phyloP scores from a whole-genome alignment of 2,888 invertebrate genomes.

The Hyles lineata region DNA sequence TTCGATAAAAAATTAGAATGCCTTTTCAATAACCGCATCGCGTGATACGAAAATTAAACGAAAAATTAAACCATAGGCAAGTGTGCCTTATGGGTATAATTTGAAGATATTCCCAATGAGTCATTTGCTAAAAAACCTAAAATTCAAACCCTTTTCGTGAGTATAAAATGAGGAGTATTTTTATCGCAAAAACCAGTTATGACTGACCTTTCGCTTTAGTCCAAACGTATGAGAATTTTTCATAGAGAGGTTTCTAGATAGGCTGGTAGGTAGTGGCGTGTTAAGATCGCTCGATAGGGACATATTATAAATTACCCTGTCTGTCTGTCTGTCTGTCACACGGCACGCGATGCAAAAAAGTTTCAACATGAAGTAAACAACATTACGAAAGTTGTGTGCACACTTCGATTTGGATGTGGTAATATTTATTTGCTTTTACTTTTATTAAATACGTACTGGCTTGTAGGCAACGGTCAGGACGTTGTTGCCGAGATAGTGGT shows the following conservation, averaged over 20 bases:
- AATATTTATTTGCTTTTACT: constrained; percentile 10
- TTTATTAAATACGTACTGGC: neutral
- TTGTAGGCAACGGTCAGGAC: neutral
- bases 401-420: constrained; percentile 41
- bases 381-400: constrained; percentile 33
- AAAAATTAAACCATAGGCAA: neutral
- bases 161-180: neutral
- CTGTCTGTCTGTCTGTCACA: constrained; percentile 82
- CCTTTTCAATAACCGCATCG: too few species aligned
- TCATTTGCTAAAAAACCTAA: constrained; percentile 29
- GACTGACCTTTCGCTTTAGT: neutral
- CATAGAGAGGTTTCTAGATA: constrained; percentile 39
- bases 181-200: constrained; percentile 11
- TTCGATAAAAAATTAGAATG: too few species aligned
- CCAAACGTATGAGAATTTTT: neutral
- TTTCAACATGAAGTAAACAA: constrained; percentile 44
- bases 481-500: neutral
- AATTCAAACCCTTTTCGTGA: constrained; percentile 13
- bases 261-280: constrained; percentile 47
- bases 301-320: constrained; percentile 83
- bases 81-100: neutral
- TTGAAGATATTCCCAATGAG: constrained; percentile 35
- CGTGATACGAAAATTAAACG: too few species aligned
- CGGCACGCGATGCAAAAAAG: constrained; percentile 81
- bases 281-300: constrained; percentile 74